phyloP scores from a whole-genome alignment of 2,113 vertebrate species.

The Paradoxurus hermaphroditus region DNA sequence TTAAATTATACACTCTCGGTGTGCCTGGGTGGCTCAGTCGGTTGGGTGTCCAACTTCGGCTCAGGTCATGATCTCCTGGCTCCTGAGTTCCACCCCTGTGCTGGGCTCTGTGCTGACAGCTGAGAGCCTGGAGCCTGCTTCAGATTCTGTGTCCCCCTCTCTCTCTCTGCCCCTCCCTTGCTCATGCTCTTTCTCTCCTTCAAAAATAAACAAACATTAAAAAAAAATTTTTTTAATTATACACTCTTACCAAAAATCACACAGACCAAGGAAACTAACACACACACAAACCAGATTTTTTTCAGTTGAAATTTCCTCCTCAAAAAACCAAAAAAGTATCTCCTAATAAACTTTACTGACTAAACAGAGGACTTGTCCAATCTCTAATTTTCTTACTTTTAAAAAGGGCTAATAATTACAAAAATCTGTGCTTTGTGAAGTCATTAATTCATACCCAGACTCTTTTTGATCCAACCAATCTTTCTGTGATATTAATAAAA shows the following conservation, averaged over 20 bases:
- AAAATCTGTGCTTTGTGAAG: conserved; percentile 24
- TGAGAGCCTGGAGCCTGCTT: no score
- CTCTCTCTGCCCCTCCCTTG: no score
- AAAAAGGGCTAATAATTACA: background rate
- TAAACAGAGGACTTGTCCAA: background rate
- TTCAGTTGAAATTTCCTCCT: background rate
- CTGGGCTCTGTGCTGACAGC: no score
- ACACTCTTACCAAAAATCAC: conserved; percentile 8
- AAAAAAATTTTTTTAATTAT: background rate
- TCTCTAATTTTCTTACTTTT: background rate
- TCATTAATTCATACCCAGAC: background rate
- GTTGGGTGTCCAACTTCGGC: no score
- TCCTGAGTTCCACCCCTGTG: no score
- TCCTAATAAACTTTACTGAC: conserved; percentile 20
- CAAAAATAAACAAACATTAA: no score
- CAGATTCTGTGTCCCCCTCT: no score
- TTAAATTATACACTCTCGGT: background rate
- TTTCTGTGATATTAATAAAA: conserved; percentile 20
- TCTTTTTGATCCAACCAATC: background rate
- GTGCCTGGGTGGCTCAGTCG: no score
- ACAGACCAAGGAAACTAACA: background rate
- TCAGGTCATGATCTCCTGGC: no score
- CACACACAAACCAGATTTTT: background rate
- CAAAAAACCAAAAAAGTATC: conserved; percentile 26
- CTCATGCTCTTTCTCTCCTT: no score